phyloP scores from a whole-genome alignment of 1,140 invertebrate genomes.

The Trachelipus rathkii region DNA sequence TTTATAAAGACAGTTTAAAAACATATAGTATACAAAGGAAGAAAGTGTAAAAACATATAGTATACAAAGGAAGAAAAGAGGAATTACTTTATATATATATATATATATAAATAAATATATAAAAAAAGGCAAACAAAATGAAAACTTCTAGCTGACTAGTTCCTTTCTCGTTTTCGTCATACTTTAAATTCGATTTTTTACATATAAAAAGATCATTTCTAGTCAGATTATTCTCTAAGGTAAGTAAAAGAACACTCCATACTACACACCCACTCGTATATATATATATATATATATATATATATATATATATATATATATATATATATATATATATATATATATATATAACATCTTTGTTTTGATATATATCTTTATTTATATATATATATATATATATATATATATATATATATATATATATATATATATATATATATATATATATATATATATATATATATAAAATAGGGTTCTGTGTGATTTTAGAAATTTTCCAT shows the following conservation, averaged over 20 bases:
- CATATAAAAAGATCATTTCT: background rate
- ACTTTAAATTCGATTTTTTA: too few relatives aligned
- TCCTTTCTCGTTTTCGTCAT: too few relatives aligned
- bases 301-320: conserved; percentile 9
- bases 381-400: background rate
- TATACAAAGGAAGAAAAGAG: too few relatives aligned
- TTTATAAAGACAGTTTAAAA: too few relatives aligned
- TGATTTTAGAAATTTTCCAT: too few relatives aligned
- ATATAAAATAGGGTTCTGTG: too few relatives aligned
- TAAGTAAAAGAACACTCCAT: background rate
- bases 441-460: conserved; percentile 10
- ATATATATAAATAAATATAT: too few relatives aligned
- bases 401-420: background rate
- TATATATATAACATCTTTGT: conserved; percentile 17
- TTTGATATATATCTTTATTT: background rate
- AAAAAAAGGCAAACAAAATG: too few relatives aligned
- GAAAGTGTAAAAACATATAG: too few relatives aligned
- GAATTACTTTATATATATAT: too few relatives aligned
- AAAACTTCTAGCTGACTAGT: too few relatives aligned
- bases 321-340: conserved; percentile 5
- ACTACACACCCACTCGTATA: background rate
- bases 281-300: background rate
- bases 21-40: too few relatives aligned
- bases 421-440: conserved; percentile 19
- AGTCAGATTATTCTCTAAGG: background rate